A percentile compares a stretch with the other conserved stretches of the same genome.
phyloP scores from a whole-genome alignment of 2,113 vertebrate genomes.

The Genyomyrus donnyi region DNA sequence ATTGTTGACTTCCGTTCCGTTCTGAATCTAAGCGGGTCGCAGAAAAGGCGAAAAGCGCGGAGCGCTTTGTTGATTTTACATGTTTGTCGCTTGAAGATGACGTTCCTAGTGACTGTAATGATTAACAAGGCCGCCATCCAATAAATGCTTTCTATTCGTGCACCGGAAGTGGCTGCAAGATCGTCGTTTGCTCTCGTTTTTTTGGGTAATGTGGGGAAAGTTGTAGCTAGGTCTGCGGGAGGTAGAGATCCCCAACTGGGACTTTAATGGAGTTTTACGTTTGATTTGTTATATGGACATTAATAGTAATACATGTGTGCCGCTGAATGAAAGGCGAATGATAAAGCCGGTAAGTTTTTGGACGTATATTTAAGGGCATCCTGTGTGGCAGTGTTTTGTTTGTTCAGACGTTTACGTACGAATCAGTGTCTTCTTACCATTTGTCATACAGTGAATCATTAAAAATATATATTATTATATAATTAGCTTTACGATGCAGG shows the following conservation, averaged over 20 bases:
- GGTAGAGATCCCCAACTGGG: too few species aligned
- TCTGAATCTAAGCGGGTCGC: neutral
- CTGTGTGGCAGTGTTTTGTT: neutral
- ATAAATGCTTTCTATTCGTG: neutral
- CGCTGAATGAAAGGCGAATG: neutral
- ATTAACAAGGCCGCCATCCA: neutral
- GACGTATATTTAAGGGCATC: neutral
- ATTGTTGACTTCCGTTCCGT: neutral
- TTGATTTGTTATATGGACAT: neutral
- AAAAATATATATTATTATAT: neutral
- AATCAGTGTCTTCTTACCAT: neutral
- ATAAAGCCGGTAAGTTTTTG: conserved; percentile 11
- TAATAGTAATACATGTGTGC: neutral
- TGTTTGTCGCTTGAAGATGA: neutral
- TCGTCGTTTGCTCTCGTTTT: neutral
- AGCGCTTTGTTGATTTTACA: neutral
- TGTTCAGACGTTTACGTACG: neutral
- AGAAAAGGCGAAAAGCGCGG: neutral
- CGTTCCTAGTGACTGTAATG: neutral
- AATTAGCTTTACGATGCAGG: neutral
- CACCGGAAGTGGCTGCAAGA: neutral
- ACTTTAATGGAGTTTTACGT: neutral
- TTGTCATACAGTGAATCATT: neutral
- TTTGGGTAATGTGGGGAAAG: neutral
- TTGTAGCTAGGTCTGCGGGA: neutral